These are phyloP conservation scores for Bungarus multicinctus DNA, from an alignment of 2,113 vertebrate genomes.

Conservation along the genomic window DNA sequence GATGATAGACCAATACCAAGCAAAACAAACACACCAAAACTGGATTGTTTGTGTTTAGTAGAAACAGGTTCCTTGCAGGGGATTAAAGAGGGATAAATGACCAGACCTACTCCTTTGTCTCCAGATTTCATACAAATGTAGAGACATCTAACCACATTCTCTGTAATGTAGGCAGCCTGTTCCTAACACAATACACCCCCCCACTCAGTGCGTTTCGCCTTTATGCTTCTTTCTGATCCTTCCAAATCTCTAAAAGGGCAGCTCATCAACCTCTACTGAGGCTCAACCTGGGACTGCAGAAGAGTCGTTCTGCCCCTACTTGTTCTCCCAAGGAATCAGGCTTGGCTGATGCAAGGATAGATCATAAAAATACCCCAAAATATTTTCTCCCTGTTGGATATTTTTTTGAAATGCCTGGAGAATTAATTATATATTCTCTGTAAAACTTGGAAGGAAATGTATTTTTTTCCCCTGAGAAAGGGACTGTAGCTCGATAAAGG, in stretches of 20 bases:
- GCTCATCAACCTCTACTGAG: background rate
- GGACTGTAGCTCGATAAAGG: background rate
- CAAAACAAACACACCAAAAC: background rate
- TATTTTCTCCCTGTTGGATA: background rate
- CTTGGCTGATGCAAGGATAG: background rate
- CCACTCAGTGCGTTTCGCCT: background rate
- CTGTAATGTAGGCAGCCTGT: background rate
- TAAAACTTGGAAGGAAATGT: background rate
- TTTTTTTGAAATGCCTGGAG: background rate
- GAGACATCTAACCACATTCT: background rate
- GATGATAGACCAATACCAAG: background rate
- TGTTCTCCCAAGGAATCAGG: background rate
- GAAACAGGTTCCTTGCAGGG: background rate
- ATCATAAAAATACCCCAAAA: background rate
- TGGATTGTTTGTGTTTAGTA: background rate
- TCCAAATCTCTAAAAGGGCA: background rate
- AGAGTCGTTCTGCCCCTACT: background rate
- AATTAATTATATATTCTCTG: background rate
- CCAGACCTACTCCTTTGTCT: background rate
- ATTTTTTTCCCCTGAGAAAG: background rate
- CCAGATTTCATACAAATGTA: background rate
- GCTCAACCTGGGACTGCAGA: background rate
- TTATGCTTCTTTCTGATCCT: background rate
- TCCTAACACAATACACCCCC: background rate
- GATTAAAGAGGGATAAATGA: background rate